These are phyloP conservation scores for Orycteropus afer DNA, from an alignment of 2,113 vertebrate genomes.

Conservation along the genomic window DNA sequence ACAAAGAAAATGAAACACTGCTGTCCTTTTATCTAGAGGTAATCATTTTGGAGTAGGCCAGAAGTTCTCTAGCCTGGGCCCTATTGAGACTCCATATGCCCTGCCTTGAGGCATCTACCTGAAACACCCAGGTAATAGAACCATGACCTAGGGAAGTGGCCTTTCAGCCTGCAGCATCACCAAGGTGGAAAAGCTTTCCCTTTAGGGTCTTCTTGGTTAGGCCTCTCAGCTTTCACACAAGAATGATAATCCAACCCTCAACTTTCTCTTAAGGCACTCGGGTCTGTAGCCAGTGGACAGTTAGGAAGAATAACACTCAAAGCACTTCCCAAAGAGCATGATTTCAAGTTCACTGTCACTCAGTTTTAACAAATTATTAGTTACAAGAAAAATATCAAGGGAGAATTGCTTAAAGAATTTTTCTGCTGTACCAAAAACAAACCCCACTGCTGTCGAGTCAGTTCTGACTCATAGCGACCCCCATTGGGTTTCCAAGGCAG, in stretches of 20 bases:
- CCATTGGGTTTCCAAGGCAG: too few species aligned
- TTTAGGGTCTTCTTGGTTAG: not conserved
- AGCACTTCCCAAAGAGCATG: not conserved
- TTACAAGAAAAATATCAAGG: not conserved
- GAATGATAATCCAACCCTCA: not conserved
- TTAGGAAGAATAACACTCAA: not conserved
- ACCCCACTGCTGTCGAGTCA: too few species aligned
- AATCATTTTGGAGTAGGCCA: not conserved
- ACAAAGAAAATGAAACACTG: not conserved
- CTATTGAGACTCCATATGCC: not conserved
- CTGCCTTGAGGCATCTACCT: not conserved
- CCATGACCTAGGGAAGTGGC: not conserved
- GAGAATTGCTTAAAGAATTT: not conserved
- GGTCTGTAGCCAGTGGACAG: not conserved
- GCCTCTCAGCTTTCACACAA: not conserved
- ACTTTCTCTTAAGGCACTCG: not conserved
- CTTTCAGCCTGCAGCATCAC: not conserved
- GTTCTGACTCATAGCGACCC: too few species aligned
- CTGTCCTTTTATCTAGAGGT: not conserved
- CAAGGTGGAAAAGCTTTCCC: not conserved
- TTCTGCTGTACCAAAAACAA: too few species aligned
- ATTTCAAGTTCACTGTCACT: not conserved
- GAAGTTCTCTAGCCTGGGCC: not conserved
- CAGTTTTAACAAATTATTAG: conserved; percentile 20
- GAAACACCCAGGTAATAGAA: not conserved